phyloP scores from a whole-genome alignment of 2,113 vertebrate genomes.

The Halichoeres trimaculatus region DNA sequence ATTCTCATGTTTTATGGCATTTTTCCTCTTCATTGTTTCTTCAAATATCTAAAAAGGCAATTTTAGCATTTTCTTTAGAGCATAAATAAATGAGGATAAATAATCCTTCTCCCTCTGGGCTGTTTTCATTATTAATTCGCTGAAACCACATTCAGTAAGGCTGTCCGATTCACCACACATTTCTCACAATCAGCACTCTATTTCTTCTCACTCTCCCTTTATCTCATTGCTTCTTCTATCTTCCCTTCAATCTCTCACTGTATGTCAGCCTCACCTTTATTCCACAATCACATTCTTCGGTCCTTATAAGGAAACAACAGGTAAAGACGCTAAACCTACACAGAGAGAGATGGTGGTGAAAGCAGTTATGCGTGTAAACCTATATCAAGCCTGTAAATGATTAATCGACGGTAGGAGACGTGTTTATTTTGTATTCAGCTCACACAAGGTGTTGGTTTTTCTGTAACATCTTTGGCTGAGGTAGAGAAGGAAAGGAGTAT shows the following conservation, averaged over 20 bases:
- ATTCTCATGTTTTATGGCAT: neutral
- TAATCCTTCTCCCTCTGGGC: neutral
- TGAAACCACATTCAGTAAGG: conserved; percentile 13
- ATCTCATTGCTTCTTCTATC: conserved; percentile 32
- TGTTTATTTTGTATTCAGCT: conserved; percentile 29
- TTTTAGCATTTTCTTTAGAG: neutral
- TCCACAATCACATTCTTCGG: neutral
- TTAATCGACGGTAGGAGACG: conserved; percentile 22
- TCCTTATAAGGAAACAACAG: conserved; percentile 34
- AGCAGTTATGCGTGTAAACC: neutral
- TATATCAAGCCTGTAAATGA: conserved; percentile 31
- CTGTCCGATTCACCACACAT: conserved; percentile 8
- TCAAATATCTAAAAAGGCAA: too few relatives aligned
- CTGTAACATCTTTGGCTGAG: too few relatives aligned
- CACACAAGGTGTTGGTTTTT: neutral
- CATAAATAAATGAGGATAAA: neutral
- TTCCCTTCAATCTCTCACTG: conserved; percentile 25
- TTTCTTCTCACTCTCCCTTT: conserved; percentile 1
- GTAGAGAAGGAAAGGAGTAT: too few relatives aligned
- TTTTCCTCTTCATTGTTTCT: too few relatives aligned
- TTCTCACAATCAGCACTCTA: conserved; percentile 32
- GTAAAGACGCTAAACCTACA: neutral
- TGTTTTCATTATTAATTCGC: conserved; percentile 1
- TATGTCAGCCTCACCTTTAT: conserved; percentile 27
- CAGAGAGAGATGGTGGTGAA: neutral